phyloP scores from a whole-genome alignment of 2,888 invertebrate genomes.

The Prosapia bicincta region DNA sequence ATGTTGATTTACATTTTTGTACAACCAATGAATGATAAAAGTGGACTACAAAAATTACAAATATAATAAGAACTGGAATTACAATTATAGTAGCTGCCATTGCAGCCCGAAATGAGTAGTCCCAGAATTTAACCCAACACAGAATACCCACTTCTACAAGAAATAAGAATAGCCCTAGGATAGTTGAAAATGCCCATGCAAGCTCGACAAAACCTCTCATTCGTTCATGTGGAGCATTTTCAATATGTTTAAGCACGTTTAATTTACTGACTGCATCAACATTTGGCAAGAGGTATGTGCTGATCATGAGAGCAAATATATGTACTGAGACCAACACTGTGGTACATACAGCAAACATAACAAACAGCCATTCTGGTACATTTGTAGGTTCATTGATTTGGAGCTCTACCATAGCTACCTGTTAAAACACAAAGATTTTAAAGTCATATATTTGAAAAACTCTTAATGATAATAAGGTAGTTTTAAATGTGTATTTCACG shows the following conservation, averaged over 20 bases:
- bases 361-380: slow-evolving; percentile 79
- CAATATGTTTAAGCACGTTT: slow-evolving; percentile 57
- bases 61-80: slow-evolving; percentile 81
- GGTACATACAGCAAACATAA: slow-evolving; percentile 87
- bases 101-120: slow-evolving; percentile 75
- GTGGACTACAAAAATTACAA: slow-evolving; percentile 84
- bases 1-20: slow-evolving; percentile 76
- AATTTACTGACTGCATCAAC: slow-evolving; percentile 88
- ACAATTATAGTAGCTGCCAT: slow-evolving; percentile 82
- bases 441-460: background rate
- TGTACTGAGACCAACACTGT: slow-evolving; percentile 91
- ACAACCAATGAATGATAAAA: slow-evolving; percentile 88
- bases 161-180: slow-evolving; percentile 86
- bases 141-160: slow-evolving; percentile 87
- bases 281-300: slow-evolving; percentile 90
- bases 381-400: slow-evolving; percentile 80
- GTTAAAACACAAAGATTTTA: slow-evolving; percentile 34
- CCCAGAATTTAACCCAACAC: slow-evolving; percentile 94
- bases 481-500: too few species aligned
- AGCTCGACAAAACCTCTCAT: slow-evolving; percentile 79
- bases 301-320: slow-evolving; percentile 93
- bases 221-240: slow-evolving; percentile 71
- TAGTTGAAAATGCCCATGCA: slow-evolving; percentile 93
- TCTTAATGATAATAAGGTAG: too few species aligned
- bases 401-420: slow-evolving; percentile 91